Evolutionary conservation across 1,140 invertebrate genomes (phyloP).

Genomic region (Musca domestica): DNA sequence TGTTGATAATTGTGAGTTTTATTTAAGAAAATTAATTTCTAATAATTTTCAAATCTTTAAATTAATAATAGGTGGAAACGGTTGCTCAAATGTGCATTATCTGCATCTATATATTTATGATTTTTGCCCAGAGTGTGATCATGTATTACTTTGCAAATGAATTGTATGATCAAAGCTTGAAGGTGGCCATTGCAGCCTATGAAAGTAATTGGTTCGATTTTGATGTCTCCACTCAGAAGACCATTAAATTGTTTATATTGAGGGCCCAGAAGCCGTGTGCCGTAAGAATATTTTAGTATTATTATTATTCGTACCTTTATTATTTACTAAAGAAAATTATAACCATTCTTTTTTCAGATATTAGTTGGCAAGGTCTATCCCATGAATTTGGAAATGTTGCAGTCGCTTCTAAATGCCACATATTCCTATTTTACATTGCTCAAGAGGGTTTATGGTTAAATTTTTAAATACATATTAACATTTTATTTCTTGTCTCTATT

Average conservation of each 20-base stretch:
- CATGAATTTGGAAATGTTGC: conserved; percentile 52
- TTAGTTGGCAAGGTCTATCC: conserved; percentile 47
- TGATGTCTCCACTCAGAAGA: background rate
- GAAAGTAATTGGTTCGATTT: conserved; percentile 17
- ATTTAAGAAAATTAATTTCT: background rate
- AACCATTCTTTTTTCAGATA: conserved; percentile 30
- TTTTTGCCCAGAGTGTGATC: conserved; percentile 44
- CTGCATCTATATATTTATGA: conserved; percentile 48
- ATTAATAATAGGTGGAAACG: conserved; percentile 13
- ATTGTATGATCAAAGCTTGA: conserved; percentile 30
- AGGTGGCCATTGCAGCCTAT: conserved; percentile 11
- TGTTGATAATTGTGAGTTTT: conserved; percentile 40
- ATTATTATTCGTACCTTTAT: no score
- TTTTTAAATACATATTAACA: background rate
- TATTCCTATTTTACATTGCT: conserved; percentile 51
- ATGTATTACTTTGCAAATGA: conserved; percentile 46
- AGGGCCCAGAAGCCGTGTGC: conserved; percentile 15
- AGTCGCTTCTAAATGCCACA: conserved; percentile 47
- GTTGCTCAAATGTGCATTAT: conserved; percentile 39
- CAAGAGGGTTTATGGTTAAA: conserved; percentile 35
- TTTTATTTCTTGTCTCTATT: no score
- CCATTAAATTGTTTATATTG: background rate
- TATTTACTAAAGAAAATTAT: no score
- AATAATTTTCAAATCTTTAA: background rate
- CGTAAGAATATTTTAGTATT: background rate